A percentile compares a stretch with the other conserved stretches of the same genome.
Evolutionary conservation across 2,888 invertebrate species (phyloP).

Genomic region (Neuroscelio doddi): DNA sequence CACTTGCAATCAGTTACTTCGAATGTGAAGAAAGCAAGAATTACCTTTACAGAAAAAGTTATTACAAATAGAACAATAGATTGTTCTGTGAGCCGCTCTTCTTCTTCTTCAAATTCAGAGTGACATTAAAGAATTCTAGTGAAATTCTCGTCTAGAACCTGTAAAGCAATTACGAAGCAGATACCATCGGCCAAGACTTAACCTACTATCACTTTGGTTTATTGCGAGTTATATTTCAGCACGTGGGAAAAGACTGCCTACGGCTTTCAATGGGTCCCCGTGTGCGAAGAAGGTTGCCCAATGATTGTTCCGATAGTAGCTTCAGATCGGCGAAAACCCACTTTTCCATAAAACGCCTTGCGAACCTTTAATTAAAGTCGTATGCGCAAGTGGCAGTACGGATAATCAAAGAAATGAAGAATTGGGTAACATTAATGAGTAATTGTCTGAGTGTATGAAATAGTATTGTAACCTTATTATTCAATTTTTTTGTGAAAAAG

Average conservation of each 20-base stretch:
- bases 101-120: slow-evolving; percentile 33
- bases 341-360: slow-evolving; percentile 64
- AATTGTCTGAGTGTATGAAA: slow-evolving; percentile 39
- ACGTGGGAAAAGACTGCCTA: slow-evolving; percentile 65
- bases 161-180: slow-evolving; percentile 63
- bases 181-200: slow-evolving; percentile 67
- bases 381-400: slow-evolving; percentile 32
- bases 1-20: too few relatives aligned
- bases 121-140: slow-evolving; percentile 42
- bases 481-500: slow-evolving; percentile 26
- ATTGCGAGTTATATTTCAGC: slow-evolving; percentile 69
- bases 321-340: slow-evolving; percentile 68
- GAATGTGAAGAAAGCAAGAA: too few relatives aligned
- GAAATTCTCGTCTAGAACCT: slow-evolving; percentile 36
- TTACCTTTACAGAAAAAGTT: too few relatives aligned
- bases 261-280: slow-evolving; percentile 60
- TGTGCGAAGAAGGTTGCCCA: slow-evolving; percentile 69
- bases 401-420: slow-evolving; percentile 46
- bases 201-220: slow-evolving; percentile 70
- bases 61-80: slow-evolving; percentile 21
- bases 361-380: slow-evolving; percentile 43
- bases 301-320: slow-evolving; percentile 68
- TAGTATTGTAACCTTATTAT: slow-evolving; percentile 27
- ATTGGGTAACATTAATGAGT: slow-evolving; percentile 43
- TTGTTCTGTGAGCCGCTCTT: slow-evolving; percentile 13